Base-by-base conservation (phyloP, 2,797 vertebrate species). In the Pelodytes ibericus region DNA sequence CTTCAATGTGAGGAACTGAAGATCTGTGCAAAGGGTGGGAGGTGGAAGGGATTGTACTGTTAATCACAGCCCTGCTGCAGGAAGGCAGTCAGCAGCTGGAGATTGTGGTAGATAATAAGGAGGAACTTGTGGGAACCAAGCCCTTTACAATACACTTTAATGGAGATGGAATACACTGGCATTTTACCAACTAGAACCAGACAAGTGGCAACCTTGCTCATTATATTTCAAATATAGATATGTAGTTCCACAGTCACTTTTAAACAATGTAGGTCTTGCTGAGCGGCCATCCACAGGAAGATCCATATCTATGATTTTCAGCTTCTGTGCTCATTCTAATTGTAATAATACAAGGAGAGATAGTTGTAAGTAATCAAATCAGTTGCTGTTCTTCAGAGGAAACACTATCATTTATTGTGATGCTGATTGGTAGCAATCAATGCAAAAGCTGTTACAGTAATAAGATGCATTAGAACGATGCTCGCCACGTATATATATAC, bases 361-460 rank as follows among this genome's bases (percentile, higher is more conserved):
- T 68, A 56, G 77, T 63, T 69, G 65, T 57, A 63, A 69, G 71
- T 74, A 79, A 79, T 79, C 77, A 79, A 74, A 79, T 79, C 77
- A 73, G 77, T 69, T 57, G 57, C 64, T 56, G 77, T 44, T 41
- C 77, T 63, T 26, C 44, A 39, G 27, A 74, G 71, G 57, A 74
- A 79, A 69, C 65, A 63, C 77, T 69, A 79, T 73, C 31, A 74
- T 74, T 73, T 79, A 73, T 79, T 73, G 73, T 79, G 36, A 68
- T 79, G 70, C 63, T 79, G 77, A 73, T 79, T 79, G 77, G 77
- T 79, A 58, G 77, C 77, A 79, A 79, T 79, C 77, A 79, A 56
- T 63, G 77, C 64, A 39, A 69, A 25, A 39, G 71, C 71, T 56
- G 77, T 72, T 79, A 79, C 64, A 22, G 64, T 62, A 79, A 69